A percentile compares a stretch with the other conserved stretches of the same genome.
These are phyloP conservation scores for Drosophila differens DNA, from an alignment of 2,888 invertebrate genomes.

Conservation along the genomic window DNA sequence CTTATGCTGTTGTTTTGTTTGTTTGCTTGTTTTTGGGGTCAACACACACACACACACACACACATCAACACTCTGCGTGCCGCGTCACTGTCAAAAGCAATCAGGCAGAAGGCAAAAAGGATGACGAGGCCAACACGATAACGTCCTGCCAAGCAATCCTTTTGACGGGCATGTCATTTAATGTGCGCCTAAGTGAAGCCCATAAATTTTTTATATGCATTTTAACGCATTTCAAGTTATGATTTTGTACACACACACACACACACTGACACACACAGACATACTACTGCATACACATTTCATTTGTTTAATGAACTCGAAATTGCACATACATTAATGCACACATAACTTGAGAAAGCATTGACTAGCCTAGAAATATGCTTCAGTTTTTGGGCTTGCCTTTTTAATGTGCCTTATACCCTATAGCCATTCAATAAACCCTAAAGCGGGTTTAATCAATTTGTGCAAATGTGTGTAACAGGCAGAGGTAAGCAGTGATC, in stretches of 20 bases:
- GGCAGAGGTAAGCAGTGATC: neutral
- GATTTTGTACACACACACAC: conserved; percentile 54
- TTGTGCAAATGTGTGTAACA: neutral
- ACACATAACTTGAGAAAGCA: conserved; percentile 2
- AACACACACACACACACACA: conserved; percentile 26
- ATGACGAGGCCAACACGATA: conserved; percentile 44
- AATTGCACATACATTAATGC: conserved; percentile 38
- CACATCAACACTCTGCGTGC: conserved; percentile 4
- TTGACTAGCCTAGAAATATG: conserved; percentile 29
- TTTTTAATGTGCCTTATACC: neutral
- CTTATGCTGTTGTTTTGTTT: neutral
- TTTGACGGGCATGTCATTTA: conserved; percentile 76
- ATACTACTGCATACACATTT: conserved; percentile 45
- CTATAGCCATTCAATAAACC: neutral
- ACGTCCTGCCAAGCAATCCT: conserved; percentile 52
- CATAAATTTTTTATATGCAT: conserved; percentile 79
- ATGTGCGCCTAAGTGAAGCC: conserved; percentile 77
- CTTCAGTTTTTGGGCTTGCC: conserved; percentile 5
- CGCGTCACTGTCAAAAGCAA: conserved; percentile 35
- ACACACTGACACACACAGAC: conserved; percentile 5
- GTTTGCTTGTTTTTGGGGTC: conserved; percentile 66
- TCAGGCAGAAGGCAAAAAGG: conserved; percentile 18
- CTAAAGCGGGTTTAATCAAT: neutral
- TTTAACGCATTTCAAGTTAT: conserved; percentile 78
- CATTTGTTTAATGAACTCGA: conserved; percentile 61